Evolutionary conservation across 2,888 invertebrate species (phyloP).

Genomic region (Anthophora plumipes): DNA sequence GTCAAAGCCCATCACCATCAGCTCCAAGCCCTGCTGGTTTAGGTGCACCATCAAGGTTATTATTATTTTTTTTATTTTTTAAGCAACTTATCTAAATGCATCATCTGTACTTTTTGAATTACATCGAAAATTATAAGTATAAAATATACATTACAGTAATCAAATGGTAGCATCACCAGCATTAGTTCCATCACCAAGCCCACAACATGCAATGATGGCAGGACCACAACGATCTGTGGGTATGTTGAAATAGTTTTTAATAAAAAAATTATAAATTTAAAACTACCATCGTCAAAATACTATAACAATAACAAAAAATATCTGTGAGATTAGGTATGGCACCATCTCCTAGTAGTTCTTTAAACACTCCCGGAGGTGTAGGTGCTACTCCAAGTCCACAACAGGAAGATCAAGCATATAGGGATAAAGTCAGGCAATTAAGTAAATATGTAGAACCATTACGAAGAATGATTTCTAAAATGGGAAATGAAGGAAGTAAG

Average conservation of each 20-base stretch:
- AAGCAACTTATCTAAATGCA: slow-evolving; percentile 7
- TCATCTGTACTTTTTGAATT: background rate
- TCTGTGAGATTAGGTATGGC: slow-evolving; percentile 85
- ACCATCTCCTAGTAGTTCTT: slow-evolving; percentile 92
- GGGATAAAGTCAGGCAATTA: slow-evolving; percentile 96
- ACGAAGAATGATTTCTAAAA: slow-evolving; percentile 94
- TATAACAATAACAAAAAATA: background rate
- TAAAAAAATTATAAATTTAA: slow-evolving; percentile 5
- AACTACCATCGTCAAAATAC: background rate
- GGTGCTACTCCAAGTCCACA: slow-evolving; percentile 88
- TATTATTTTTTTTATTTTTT: too few relatives aligned
- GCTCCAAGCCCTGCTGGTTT: slow-evolving; percentile 90
- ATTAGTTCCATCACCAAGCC: slow-evolving; percentile 89
- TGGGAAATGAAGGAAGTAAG: slow-evolving; percentile 91
- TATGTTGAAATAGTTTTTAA: slow-evolving; percentile 80
- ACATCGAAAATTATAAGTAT: slow-evolving; percentile 7
- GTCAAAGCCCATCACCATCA: slow-evolving; percentile 92
- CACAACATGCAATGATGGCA: slow-evolving; percentile 87
- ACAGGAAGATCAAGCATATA: slow-evolving; percentile 95
- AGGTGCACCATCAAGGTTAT: slow-evolving; percentile 85
- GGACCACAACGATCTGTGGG: slow-evolving; percentile 87
- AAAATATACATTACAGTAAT: slow-evolving; percentile 79
- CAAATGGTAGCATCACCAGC: slow-evolving; percentile 90
- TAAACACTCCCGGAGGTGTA: slow-evolving; percentile 91
- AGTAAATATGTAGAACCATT: slow-evolving; percentile 97